Conservation (phyloP, 2,113 vertebrate genomes). For the Oplegnathus fasciatus region DNA sequence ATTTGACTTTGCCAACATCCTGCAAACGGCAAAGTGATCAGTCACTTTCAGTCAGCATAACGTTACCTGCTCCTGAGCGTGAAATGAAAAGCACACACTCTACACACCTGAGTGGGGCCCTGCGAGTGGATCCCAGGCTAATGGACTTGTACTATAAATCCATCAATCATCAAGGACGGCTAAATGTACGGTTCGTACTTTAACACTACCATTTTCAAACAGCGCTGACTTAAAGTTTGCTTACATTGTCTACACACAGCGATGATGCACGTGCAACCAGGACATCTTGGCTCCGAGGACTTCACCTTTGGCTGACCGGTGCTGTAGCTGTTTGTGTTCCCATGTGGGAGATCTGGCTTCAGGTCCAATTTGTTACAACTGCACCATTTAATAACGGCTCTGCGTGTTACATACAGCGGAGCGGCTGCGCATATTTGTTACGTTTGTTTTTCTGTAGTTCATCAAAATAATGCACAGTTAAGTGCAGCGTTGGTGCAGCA, state of each 20-base stretch:
- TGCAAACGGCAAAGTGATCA: not conserved
- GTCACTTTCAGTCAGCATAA: slow-evolving; percentile 19
- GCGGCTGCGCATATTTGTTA: not conserved
- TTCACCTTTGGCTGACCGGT: slow-evolving; percentile 59
- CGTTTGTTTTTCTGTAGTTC: not conserved
- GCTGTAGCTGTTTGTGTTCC: slow-evolving; percentile 29
- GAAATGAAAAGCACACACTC: slow-evolving; percentile 8
- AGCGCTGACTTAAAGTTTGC: slow-evolving; percentile 2
- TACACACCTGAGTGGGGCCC: not conserved
- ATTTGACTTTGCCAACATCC: not conserved
- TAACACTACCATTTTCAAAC: not conserved
- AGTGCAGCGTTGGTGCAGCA: not conserved
- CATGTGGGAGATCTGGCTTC: slow-evolving; percentile 42
- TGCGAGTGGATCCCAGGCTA: not conserved
- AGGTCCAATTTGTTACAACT: slow-evolving; percentile 15
- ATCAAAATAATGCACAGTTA: not conserved
- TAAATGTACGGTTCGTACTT: not conserved
- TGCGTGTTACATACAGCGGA: not conserved
- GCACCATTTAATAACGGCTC: not conserved
- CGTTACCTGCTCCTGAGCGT: slow-evolving; percentile 13
- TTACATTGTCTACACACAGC: not conserved
- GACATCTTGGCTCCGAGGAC: slow-evolving; percentile 40
- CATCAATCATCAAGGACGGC: slow-evolving; percentile 13
- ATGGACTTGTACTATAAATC: slow-evolving; percentile 8
- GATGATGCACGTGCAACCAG: slow-evolving; percentile 7